These are phyloP conservation scores for Sicus ferrugineus DNA, from an alignment of 2,888 invertebrate species.

Conservation along the genomic window DNA sequence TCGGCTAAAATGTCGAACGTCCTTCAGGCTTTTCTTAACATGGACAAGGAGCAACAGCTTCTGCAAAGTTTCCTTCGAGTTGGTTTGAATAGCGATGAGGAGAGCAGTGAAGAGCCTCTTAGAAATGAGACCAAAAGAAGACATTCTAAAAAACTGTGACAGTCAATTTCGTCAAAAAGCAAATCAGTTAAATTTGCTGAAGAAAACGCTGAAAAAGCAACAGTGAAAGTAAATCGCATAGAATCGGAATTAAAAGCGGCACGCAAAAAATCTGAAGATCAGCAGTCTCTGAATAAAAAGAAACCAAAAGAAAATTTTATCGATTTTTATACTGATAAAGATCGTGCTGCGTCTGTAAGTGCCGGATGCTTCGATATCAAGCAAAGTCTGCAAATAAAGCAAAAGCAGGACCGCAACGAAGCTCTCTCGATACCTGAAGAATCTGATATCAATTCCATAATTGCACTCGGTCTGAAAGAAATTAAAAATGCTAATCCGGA, in stretches of 20 bases:
- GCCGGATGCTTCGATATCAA: constrained; percentile 82
- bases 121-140: constrained; percentile 37
- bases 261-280: constrained; percentile 55
- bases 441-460: constrained; percentile 78
- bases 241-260: constrained; percentile 52
- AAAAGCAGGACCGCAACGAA: constrained; percentile 78
- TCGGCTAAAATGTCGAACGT: constrained; percentile 60
- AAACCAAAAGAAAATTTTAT: constrained; percentile 67
- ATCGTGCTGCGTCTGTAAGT: constrained; percentile 88
- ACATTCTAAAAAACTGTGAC: constrained; percentile 41
- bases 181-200: constrained; percentile 43
- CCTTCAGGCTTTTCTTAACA: constrained; percentile 71
- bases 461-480: constrained; percentile 79
- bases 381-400: constrained; percentile 80
- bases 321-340: constrained; percentile 89
- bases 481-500: constrained; percentile 77
- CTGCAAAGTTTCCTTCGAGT: constrained; percentile 82
- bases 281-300: constrained; percentile 53
- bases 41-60: constrained; percentile 76
- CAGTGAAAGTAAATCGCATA: constrained; percentile 52
- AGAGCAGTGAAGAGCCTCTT: constrained; percentile 65
- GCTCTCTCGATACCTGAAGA: constrained; percentile 79
- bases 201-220: constrained; percentile 31
- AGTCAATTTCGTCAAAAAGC: neutral
- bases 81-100: constrained; percentile 68